Percentiles rank a stretch among this genome's conserved stretches.
These are phyloP conservation scores for Dexiosoma caninum DNA, from an alignment of 2,888 invertebrate genomes.

Conservation along the genomic window DNA sequence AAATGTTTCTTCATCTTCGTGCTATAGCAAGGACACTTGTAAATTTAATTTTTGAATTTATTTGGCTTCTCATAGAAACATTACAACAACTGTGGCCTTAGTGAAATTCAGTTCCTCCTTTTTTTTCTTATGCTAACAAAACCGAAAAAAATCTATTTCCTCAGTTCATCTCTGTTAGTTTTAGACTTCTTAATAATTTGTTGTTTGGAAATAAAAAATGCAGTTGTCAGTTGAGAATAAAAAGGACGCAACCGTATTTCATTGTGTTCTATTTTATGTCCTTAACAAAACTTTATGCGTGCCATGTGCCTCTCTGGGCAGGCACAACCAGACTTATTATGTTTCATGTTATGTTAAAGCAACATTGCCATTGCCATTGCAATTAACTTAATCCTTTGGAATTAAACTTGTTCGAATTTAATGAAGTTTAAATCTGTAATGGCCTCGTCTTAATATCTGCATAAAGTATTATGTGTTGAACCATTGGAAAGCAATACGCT, in stretches of 20 bases:
- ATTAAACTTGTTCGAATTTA: conserved; percentile 56
- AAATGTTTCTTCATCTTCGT: conserved; percentile 13
- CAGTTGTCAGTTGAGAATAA: background rate
- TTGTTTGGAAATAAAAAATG: conserved; percentile 1
- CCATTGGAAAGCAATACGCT: background rate
- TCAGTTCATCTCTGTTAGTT: conserved; percentile 1
- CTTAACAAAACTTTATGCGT: conserved; percentile 23
- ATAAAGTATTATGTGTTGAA: conserved; percentile 37
- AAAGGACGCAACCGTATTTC: background rate
- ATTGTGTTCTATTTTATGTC: conserved; percentile 26
- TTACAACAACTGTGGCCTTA: conserved; percentile 2
- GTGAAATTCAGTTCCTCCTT: background rate
- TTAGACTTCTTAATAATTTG: conserved; percentile 16
- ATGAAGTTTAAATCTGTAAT: conserved; percentile 52
- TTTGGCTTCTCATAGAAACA: conserved; percentile 36
- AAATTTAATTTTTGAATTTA: conserved; percentile 53
- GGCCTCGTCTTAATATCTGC: conserved; percentile 27
- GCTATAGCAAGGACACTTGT: conserved; percentile 35
- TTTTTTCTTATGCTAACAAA: background rate
- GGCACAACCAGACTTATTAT: background rate
- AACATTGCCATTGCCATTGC: conserved; percentile 32
- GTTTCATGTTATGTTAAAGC: conserved; percentile 20
- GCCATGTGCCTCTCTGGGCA: background rate
- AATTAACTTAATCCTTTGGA: conserved; percentile 49
- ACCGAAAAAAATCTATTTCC: background rate